phyloP scores from a whole-genome alignment of 2,113 vertebrate species.

The Terrapene triunguis region DNA sequence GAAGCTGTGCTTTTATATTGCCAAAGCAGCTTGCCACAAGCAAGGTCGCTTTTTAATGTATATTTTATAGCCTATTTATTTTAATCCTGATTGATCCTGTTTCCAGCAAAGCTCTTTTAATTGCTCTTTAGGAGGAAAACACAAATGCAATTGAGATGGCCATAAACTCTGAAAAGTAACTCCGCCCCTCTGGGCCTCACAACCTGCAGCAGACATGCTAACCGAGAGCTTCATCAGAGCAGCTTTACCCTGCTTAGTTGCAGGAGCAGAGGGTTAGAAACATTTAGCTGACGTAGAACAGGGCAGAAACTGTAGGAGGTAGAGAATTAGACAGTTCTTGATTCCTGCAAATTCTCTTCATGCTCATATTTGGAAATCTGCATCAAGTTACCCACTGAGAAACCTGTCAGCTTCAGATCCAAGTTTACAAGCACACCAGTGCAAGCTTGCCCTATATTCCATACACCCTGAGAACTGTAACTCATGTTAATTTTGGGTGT shows the following conservation, averaged over 20 bases:
- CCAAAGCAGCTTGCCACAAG: background rate
- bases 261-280: background rate
- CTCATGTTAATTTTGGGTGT: background rate
- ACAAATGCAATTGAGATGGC: background rate
- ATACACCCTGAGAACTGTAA: too few relatives aligned
- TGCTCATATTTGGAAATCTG: background rate
- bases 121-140: background rate
- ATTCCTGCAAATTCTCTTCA: rapidly evolving
- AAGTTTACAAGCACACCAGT: background rate
- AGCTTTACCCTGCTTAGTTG: background rate
- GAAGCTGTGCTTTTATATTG: background rate
- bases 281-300: background rate
- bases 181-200: rapidly evolving
- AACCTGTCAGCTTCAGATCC: background rate
- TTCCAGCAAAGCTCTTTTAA: background rate
- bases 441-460: background rate
- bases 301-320: rapidly evolving
- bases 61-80: background rate
- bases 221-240: background rate
- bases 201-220: background rate
- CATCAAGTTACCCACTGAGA: background rate
- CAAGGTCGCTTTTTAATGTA: background rate
- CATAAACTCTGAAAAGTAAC: background rate
- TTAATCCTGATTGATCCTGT: background rate
- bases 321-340: background rate